Evolutionary conservation across 1,140 invertebrate genomes (phyloP), one percentile per base, ranked within the genome.

Genomic region (Heterodera carotae): DNA sequence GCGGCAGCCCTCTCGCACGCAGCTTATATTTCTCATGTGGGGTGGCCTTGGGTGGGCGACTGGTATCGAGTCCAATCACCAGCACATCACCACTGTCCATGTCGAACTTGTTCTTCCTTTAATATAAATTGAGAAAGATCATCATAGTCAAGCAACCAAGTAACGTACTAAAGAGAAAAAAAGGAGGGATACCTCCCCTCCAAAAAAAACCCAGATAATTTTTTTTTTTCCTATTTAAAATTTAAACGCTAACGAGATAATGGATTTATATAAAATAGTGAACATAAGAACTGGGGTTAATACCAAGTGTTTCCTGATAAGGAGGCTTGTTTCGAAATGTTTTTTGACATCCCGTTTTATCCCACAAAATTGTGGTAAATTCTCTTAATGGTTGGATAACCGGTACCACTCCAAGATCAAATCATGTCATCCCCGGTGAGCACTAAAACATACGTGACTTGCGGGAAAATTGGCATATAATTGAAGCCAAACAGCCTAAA

Each of bases 401-500:
- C 34, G 22, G 69, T 69, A 36, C 80, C 77, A 10, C 43, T 56
- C 18, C 78, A 78, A 25, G 80, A 27, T 8, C 81, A 78, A 1
- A 79, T 29, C 18, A 79, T 33, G 22, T 79, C 29, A 31, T 62
- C 78, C 18, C 60, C 34, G 31, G 2, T 43, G 39, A 43, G 0
- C 15, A 43, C 15, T 10, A 33, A 33, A 76, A 25, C 29, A n/a
- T 33, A 39, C 48, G 43, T 33, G 43, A 68, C 22, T 36, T 62
- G 39, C 31, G 15, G 67, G 36, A 66, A 66, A 29, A 64, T 76
- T 39, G 77, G 77, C 34, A 67, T 33, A 39, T 80, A 80, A 48
- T 80, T 79, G 34, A 80, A 48, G 10, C 78, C 78, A 56, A 62
- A 69, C 0, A 79, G 25, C 27, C 71, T 74, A 60, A 27, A 74